Evolutionary conservation across 2,797 vertebrate genomes (phyloP).

Genomic region (Decapterus maruadsi): DNA sequence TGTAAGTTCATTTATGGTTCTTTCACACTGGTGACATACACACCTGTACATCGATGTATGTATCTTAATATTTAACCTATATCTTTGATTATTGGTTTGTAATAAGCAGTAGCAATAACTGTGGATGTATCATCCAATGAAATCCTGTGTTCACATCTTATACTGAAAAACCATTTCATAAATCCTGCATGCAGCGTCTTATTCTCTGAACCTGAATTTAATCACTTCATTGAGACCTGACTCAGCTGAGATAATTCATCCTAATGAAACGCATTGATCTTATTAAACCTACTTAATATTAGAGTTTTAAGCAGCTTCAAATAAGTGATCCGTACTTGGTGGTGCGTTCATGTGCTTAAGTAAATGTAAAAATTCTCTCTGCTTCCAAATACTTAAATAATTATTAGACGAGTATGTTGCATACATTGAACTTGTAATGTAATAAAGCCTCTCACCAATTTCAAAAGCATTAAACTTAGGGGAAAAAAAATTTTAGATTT

Average conservation of each 20-base stretch:
- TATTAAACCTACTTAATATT: not conserved
- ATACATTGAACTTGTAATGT: no score
- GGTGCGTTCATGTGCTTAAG: not conserved
- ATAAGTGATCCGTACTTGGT: not conserved
- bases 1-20: conserved; percentile 84
- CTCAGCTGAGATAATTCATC: not conserved
- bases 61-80: not conserved
- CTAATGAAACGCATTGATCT: not conserved
- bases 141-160: not conserved
- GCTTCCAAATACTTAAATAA: no score
- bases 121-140: not conserved
- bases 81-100: not conserved
- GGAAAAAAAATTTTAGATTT: no score
- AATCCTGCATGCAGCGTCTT: not conserved
- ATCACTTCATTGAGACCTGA: not conserved
- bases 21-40: not conserved
- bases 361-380: not conserved
- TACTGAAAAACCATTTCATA: not conserved
- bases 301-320: no score
- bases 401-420: no score
- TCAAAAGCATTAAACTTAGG: no score
- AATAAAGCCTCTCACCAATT: no score
- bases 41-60: not conserved
- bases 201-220: no score
- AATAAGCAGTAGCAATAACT: not conserved